Conservation (phyloP, 1,140 invertebrate genomes). For the Hypothenemus hampei region DNA sequence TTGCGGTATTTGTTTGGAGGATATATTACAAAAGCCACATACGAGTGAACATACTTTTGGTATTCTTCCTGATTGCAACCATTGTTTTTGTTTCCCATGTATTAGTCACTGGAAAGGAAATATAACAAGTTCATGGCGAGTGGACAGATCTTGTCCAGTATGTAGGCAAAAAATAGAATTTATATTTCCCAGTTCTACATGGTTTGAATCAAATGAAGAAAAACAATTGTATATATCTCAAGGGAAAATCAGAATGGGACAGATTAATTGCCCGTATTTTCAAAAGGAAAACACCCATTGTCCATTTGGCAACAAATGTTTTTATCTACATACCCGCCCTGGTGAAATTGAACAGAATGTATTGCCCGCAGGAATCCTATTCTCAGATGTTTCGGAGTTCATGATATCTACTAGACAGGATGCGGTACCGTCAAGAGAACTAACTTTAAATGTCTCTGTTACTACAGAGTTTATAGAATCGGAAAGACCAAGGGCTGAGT, state of each 20-base stretch:
- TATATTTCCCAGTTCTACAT: conserved; percentile 81
- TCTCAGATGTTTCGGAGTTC: too few relatives aligned
- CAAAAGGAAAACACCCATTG: conserved; percentile 72
- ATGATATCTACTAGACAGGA: too few relatives aligned
- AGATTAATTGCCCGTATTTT: conserved; percentile 83
- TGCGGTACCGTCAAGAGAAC: conserved; percentile 59
- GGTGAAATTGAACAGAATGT: too few relatives aligned
- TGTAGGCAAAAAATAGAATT: conserved; percentile 73
- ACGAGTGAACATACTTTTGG: conserved; percentile 70
- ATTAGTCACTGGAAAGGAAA: conserved; percentile 80
- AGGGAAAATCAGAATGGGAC: conserved; percentile 62
- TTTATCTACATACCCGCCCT: conserved; percentile 76
- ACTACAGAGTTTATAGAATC: too few relatives aligned
- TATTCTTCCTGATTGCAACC: conserved; percentile 82
- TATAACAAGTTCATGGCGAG: conserved; percentile 64
- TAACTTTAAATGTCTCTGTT: conserved; percentile 39
- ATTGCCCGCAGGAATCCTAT: too few relatives aligned
- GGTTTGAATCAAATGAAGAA: conserved; percentile 79
- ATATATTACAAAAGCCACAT: conserved; percentile 68
- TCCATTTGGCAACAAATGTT: conserved; percentile 87
- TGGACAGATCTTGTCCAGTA: conserved; percentile 71
- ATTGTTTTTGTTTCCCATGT: conserved; percentile 81
- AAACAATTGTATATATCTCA: conserved; percentile 81
- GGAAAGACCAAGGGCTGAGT: too few relatives aligned
- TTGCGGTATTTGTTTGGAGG: conserved; percentile 87